Conservation (phyloP, 2,113 vertebrate species). For the Boulengerochromis microlepis region DNA sequence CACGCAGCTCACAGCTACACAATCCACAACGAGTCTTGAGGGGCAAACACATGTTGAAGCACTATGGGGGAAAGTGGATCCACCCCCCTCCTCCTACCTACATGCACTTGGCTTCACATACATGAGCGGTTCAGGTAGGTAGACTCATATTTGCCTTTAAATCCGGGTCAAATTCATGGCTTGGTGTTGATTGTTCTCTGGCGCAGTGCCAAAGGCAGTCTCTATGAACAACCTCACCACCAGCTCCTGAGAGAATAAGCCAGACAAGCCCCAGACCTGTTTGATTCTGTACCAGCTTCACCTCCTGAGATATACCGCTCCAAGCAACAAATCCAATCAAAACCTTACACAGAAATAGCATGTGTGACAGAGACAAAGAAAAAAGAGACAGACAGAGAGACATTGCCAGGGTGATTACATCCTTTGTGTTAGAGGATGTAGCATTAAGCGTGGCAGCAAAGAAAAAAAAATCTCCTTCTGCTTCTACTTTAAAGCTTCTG, state of each 20-base stretch:
- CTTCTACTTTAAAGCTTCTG: neutral
- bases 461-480: neutral
- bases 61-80: neutral
- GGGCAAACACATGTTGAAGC: constrained; percentile 2
- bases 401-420: neutral
- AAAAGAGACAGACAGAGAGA: neutral
- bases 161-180: constrained; percentile 7
- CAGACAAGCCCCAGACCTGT: constrained; percentile 49
- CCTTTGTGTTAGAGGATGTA: constrained; percentile 47
- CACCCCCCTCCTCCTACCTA: neutral
- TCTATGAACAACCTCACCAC: constrained; percentile 20
- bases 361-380: constrained; percentile 23
- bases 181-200: constrained; percentile 2
- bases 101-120: neutral
- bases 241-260: constrained; percentile 7
- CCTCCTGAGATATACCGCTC: constrained; percentile 32
- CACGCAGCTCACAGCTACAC: neutral
- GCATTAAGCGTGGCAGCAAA: neutral
- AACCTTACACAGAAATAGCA: constrained; percentile 6
- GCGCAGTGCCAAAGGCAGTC: constrained; percentile 11
- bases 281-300: constrained; percentile 47
- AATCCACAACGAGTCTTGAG: neutral
- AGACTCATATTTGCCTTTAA: constrained; percentile 13
- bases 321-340: constrained; percentile 43
- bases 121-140: neutral